Evolutionary conservation across 2,797 vertebrate species (phyloP), one percentile per base, ranked within the genome.

Genomic region (Parotocinclus haroldoi): DNA sequence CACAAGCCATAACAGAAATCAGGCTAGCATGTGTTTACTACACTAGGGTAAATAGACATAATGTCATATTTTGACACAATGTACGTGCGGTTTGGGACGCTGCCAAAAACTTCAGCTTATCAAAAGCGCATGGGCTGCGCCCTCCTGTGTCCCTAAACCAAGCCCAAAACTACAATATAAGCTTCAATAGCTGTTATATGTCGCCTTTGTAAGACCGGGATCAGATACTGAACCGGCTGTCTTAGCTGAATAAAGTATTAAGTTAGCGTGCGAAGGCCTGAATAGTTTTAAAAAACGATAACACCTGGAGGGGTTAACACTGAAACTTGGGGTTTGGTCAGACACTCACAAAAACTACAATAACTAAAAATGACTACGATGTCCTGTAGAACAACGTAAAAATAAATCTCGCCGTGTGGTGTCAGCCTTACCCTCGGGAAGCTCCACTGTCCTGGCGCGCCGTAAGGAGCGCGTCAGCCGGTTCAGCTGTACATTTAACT

Each of bases 371-470:
- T 7, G 40, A 9, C 40, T 11, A 42, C 1, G 8, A 9, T 42
- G 8, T 42, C 8, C 40, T 3, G 9, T 42, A 11, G 40, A 11
- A 27, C 27, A 27, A 27, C 27, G 27, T 2, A 27, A 27, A 42
- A 8, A 42, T 3, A 42, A 42, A 42, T 42, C 40, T 4, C 27
- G 27, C 27, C 27, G 40, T 42, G 40, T 42, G 13, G 48, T 49
- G 48, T 13, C 12, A n/a, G 39, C 48, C 36, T 69, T 84, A 95
- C 96, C 96, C 76, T 99, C 96, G 0, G 96, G 96, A 45, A 99
- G 90, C 82, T 99, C 96, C 78, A 99, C 93, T 9, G 96, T 99
- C 80, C 96, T 92, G 58, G 95, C 96, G 67, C 95, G 92, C 76
- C 96, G 94, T 50, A 99, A 87, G 18, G 96, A 98, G 63, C 96